These are phyloP conservation scores for Philotrypesis tridentata DNA, from an alignment of 1,140 invertebrate genomes.

Conservation along the genomic window DNA sequence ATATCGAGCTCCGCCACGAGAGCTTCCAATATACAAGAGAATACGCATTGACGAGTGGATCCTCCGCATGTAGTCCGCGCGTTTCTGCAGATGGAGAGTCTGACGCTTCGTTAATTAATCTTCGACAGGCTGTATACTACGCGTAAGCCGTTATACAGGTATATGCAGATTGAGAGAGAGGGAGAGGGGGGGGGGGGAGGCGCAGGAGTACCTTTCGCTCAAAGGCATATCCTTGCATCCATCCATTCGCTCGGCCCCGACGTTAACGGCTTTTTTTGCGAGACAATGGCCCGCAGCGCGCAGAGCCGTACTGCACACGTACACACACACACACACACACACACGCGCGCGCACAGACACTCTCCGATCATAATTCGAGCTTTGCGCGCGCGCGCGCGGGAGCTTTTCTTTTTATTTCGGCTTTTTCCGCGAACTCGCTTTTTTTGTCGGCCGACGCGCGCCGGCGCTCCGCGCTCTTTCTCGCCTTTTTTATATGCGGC, in stretches of 20 bases:
- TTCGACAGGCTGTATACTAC: slow-evolving; percentile 57
- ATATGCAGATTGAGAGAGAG: too few relatives aligned
- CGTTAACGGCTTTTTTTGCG: slow-evolving; percentile 45
- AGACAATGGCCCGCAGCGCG: slow-evolving; percentile 51
- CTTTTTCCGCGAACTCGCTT: neutral
- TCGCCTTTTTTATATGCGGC: slow-evolving; percentile 1
- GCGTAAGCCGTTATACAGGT: slow-evolving; percentile 39
- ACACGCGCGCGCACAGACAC: too few relatives aligned
- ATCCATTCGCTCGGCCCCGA: slow-evolving; percentile 61
- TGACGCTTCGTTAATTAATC: slow-evolving; percentile 72
- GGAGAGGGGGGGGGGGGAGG: too few relatives aligned
- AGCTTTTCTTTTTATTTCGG: slow-evolving; percentile 2
- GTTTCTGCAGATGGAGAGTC: neutral
- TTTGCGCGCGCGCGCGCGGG: neutral
- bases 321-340: too few relatives aligned
- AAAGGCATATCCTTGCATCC: slow-evolving; percentile 67
- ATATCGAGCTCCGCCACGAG: too few relatives aligned
- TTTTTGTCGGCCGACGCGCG: neutral
- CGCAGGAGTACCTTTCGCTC: slow-evolving; percentile 58
- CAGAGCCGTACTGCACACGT: neutral
- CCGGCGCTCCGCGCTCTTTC: neutral
- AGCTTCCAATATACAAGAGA: too few relatives aligned
- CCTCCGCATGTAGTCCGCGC: too few relatives aligned
- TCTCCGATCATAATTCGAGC: slow-evolving; percentile 17
- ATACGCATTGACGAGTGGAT: too few relatives aligned